These are phyloP conservation scores for Sebastiscus tertius DNA, from an alignment of 2,797 vertebrate species.

Conservation along the genomic window DNA sequence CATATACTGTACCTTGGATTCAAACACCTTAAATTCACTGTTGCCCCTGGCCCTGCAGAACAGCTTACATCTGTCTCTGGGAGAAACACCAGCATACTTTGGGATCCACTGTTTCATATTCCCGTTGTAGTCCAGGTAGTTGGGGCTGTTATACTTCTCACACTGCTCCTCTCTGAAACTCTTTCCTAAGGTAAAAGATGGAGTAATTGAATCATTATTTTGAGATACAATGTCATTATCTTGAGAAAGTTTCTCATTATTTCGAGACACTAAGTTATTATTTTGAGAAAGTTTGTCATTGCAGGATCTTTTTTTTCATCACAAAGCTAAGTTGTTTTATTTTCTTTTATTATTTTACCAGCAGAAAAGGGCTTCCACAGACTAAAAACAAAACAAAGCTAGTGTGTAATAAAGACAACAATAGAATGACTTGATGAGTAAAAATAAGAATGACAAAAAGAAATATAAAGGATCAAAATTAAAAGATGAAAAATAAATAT, in stretches of 20 bases:
- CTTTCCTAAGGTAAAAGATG: slow-evolving; percentile 80
- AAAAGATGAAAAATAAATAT: not conserved
- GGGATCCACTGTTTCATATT: slow-evolving; percentile 93
- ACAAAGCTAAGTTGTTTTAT: not conserved
- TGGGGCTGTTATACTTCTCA: slow-evolving; percentile 91
- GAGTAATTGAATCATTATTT: not conserved
- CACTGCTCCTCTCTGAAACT: slow-evolving; percentile 98
- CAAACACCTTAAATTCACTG: slow-evolving; percentile 96
- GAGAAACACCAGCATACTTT: slow-evolving; percentile 93
- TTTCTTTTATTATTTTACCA: not conserved
- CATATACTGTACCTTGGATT: slow-evolving; percentile 87
- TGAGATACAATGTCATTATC: no score
- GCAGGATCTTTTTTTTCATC: no score
- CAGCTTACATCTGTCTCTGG: slow-evolving; percentile 94
- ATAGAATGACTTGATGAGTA: not conserved
- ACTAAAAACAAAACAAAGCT: not conserved
- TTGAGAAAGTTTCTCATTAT: no score
- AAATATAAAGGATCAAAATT: not conserved
- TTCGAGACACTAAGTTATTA: no score
- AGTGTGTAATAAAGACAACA: not conserved
- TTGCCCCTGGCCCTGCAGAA: slow-evolving; percentile 90
- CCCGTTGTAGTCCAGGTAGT: slow-evolving; percentile 86
- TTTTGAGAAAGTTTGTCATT: no score
- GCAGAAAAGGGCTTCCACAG: not conserved
- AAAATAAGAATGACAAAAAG: not conserved